Base-by-base conservation (phyloP, 2,888 invertebrate species). In the Melipona bicolor region DNA sequence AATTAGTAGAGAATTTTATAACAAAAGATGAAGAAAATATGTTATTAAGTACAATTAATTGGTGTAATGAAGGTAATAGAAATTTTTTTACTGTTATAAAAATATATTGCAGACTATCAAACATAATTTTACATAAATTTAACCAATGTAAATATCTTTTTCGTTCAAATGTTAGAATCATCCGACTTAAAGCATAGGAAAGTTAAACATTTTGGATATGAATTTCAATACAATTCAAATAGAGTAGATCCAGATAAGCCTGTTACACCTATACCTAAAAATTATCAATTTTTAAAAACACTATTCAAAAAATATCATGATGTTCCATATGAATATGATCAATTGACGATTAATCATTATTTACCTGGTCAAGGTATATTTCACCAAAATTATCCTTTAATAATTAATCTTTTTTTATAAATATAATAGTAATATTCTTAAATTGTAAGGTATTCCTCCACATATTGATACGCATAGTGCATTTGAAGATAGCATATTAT, bases 391-490 rank as follows among this genome's bases (percentile, higher is more conserved):
- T 32, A n/a, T 13, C 61, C 17, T 21, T 43, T 19, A 5, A 36
- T 1, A 21, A 6, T 64, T 64, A 17, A 77, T 49, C 9, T 80
- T 59, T 24, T 19, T 59, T 32, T 49, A 21, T 71, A 27, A 24
- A 24, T 50, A 62, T 5, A 36, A 27, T 56, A 24, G 17, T 68
- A 50, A 77, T 75, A n/a, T 74, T 81, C 62, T 87, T 17, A 19
- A 61, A 27, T 61, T 61, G 9, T 19, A 91, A 97, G 98, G 98
- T 61, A 99, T 99, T 93, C 99, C 99, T 54, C 96, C 97, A 0
- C 99, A 99, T 95, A 97, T 99, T 32, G 99, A 99, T 93, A 99
- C 98, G 0, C 99, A 99, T 93, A 98, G 98, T 94, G 97, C 98
- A 0, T 99, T 99, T 95, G 97, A 97, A 87, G 97, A 97, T 92